Base-by-base conservation (phyloP, 1,140 invertebrate genomes). In the Eufriesea mexicana region DNA sequence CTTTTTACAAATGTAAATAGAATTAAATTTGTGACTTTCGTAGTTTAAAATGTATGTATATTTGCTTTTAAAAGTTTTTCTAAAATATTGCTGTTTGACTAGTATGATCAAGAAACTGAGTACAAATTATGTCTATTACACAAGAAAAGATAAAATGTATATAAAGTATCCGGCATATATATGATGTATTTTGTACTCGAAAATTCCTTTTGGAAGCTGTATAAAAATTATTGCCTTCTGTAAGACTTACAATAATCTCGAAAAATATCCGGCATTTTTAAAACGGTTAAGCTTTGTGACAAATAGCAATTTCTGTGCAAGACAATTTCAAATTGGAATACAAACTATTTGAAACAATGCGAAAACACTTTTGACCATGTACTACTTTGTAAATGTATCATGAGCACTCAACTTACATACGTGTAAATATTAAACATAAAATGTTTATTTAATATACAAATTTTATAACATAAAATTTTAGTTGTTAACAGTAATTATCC, bases 361-460 rank as follows among this genome's bases (percentile, higher is more conserved):
- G 62, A 79, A 79, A 12, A 57, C 71, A 88, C 49, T 71, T 70
- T 79, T 57, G 72, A 81, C 84, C 66, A 85, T 70, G n/a, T 82
- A 83, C 70, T 82, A 84, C 75, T 87, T 87, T 84, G 70, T 84
- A 86, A 85, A 86, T 83, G 62, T 89, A 74, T 85, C 61, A 83
- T 68, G 59, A 77, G 51, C 75, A 85, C 79, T 85, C 45, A 54
- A 81, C 45, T 51, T 79, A 61, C 59, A 82, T 59, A 90, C 74
- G 45, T 88, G 89, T 89, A 90, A 83, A 91, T 89, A 91, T 77
- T 88, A 82, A 83, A 90, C 66, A 80, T 90, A 90, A 89, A 83
- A 90, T 87, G 86, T 92, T 91, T 91, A 92, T 92, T 90, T 92
- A 92, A 91, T 91, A 91, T 91, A 92, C 84, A 92, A 86, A 91